Evolutionary conservation across 2,888 invertebrate species (phyloP).

Genomic region (Xanthostigma xanthostigma): DNA sequence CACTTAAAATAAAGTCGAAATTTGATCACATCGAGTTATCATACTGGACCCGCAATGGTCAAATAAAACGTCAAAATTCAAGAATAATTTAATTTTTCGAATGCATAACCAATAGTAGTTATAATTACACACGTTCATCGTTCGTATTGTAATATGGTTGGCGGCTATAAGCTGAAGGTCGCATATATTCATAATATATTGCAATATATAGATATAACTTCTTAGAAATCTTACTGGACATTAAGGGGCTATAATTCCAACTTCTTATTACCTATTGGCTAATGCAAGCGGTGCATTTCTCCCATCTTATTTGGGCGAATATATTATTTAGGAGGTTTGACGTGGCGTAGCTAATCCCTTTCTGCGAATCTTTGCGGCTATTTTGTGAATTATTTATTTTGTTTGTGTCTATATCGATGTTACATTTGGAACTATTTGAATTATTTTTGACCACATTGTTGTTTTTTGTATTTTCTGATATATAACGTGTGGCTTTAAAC

Average conservation of each 20-base stretch:
- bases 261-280: not conserved
- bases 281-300: not conserved
- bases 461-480: not conserved
- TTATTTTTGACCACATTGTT: not conserved
- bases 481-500: not conserved
- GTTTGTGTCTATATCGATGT: not conserved
- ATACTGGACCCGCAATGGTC: too few relatives aligned
- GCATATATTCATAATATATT: too few relatives aligned
- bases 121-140: too few relatives aligned
- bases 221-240: not conserved
- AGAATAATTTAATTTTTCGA: too few relatives aligned
- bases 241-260: not conserved
- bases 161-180: too few relatives aligned
- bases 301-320: not conserved
- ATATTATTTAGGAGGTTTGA: not conserved
- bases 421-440: not conserved
- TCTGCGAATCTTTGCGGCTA: not conserved
- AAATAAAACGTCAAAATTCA: too few relatives aligned
- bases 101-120: too few relatives aligned
- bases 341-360: not conserved
- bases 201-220: not conserved
- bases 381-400: not conserved
- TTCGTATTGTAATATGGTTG: too few relatives aligned
- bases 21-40: too few relatives aligned
- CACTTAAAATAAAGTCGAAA: too few relatives aligned